Base-by-base conservation (phyloP, 2,888 invertebrate genomes). In the Catotricha subobsoleta region DNA sequence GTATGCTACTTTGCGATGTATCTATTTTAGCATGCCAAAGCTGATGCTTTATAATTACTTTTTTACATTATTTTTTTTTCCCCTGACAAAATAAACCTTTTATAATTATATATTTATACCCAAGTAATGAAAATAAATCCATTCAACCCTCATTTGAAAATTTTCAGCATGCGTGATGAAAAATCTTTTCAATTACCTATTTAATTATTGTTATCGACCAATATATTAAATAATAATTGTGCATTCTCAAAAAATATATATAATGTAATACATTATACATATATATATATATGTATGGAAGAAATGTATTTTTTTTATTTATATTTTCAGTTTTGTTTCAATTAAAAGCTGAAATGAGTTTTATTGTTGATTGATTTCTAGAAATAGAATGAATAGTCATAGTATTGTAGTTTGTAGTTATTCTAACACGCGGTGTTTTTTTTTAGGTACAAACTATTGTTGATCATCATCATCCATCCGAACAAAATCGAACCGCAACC, bases 371-470 rank as follows among this genome's bases (percentile, higher is more conserved):
- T 7, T 29, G 16, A 18, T 27, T 28, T n/a, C n/a, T 27, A 38
- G 16, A 38, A 27, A 38, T 27, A 16, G 28, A 38, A 27, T 12
- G 23, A 20, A 36, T 36, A 25, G 25, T 25, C 6, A 25, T 25
- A 25, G 6, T 8, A 25, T 25, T 25, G 6, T 8, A 8, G 25
- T 25, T 25, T 25, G 6, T 25, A 6, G 6, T 25, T 25, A 8
- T n/a, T n/a, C n/a, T n/a, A n/a, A n/a, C 4, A 7, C n/a, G 6
- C 30, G 5, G 16, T 40, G 20, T 15, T 43, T 29, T 41, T 7
- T 45, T 46, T 46, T 67, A 91, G 90, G 88, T 91, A 40, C 91
- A 92, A 71, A 80, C 86, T 40, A 90, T 92, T 53, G 82, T 92
- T 47, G 91, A 92, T 63, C 82, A 84, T 56, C 83, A 84, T 59